Evolutionary conservation across 2,797 vertebrate species (phyloP).

Genomic region (Cyprinodon diabolis): DNA sequence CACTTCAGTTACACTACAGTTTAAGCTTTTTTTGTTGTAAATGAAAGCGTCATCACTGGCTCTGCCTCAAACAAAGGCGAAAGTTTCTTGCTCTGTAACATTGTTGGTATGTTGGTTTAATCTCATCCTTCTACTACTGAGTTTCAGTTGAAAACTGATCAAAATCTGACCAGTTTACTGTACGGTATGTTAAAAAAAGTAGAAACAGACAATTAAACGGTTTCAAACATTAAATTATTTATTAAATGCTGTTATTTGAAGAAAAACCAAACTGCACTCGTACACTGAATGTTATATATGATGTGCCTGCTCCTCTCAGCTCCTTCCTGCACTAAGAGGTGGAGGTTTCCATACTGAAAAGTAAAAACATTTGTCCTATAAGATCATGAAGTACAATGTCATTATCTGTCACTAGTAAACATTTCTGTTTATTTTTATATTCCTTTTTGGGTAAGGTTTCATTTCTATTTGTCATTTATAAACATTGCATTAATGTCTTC

Average conservation of each 20-base stretch:
- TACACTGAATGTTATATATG: slow-evolving; percentile 51
- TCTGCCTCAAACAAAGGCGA: slow-evolving; percentile 12
- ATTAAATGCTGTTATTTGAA: slow-evolving; percentile 17
- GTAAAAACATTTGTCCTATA: background rate
- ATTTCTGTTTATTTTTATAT: slow-evolving; percentile 5
- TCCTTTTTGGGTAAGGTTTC: slow-evolving; percentile 8
- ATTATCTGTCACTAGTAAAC: slow-evolving; percentile 12
- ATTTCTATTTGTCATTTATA: slow-evolving; percentile 8
- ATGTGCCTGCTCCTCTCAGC: slow-evolving; percentile 37
- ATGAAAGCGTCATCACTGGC: background rate
- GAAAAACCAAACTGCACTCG: slow-evolving; percentile 39
- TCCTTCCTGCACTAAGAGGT: slow-evolving; percentile 29
- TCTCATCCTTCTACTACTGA: slow-evolving; percentile 17
- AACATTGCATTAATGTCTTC: background rate
- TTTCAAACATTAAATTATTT: background rate
- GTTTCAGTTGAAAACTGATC: slow-evolving; percentile 11
- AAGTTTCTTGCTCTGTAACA: slow-evolving; percentile 27
- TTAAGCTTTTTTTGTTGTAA: background rate
- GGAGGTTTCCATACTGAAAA: slow-evolving; percentile 7
- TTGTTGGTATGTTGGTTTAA: slow-evolving; percentile 22
- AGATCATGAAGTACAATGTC: slow-evolving; percentile 38
- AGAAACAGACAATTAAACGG: slow-evolving; percentile 10
- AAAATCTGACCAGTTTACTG: background rate
- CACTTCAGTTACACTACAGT: background rate
- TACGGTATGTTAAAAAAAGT: background rate